phyloP scores from a whole-genome alignment of 1,140 invertebrate genomes.

The Aphelinus certus region DNA sequence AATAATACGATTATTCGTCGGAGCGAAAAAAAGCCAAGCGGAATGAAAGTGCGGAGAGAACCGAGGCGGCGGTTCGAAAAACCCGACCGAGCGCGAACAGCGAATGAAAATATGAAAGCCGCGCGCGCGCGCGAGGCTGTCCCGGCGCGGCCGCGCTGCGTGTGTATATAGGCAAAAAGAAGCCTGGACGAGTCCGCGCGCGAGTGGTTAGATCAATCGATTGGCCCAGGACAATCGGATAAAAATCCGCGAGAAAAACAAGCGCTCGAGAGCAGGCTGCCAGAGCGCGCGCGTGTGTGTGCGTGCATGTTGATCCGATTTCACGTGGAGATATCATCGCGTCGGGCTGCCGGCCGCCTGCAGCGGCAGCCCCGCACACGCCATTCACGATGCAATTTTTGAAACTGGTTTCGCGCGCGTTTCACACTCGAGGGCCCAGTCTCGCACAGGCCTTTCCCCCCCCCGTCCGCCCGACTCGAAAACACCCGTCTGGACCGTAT shows the following conservation, averaged over 20 bases:
- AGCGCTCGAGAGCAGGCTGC: too few relatives aligned
- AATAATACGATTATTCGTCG: too few relatives aligned
- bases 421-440: not conserved
- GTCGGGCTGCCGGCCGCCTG: not conserved
- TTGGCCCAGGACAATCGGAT: not conserved
- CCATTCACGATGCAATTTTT: conserved; percentile 19
- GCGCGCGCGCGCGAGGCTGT: not conserved
- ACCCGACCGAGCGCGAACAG: not conserved
- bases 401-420: conserved; percentile 26
- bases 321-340: conserved; percentile 4
- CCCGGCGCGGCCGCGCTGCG: too few relatives aligned
- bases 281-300: too few relatives aligned
- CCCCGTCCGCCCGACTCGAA: too few relatives aligned
- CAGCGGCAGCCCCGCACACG: not conserved
- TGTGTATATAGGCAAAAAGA: not conserved
- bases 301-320: conserved; percentile 4
- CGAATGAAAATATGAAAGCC: conserved; percentile 11
- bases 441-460: not conserved
- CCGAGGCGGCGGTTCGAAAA: too few relatives aligned
- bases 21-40: too few relatives aligned
- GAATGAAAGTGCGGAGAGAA: too few relatives aligned
- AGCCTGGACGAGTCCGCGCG: not conserved
- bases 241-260: conserved; percentile 10
- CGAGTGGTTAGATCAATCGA: conserved; percentile 12
- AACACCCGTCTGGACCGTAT: too few relatives aligned